A percentile compares a stretch with the other conserved stretches of the same genome.
phyloP scores from a whole-genome alignment of 2,113 vertebrate genomes.

The Cochlearius cochlearius region DNA sequence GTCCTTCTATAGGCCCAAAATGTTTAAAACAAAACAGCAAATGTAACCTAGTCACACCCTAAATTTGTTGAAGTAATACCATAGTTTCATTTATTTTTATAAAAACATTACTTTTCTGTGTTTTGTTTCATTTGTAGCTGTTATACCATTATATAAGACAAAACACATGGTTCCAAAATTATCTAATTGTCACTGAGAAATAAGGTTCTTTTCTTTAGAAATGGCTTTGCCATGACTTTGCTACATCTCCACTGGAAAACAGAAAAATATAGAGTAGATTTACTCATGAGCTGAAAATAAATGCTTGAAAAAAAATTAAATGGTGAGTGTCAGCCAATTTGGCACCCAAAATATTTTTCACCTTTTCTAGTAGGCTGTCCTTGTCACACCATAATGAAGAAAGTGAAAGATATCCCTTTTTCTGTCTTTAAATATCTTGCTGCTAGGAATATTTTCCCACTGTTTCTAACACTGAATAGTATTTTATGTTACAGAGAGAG shows the following conservation, averaged over 20 bases:
- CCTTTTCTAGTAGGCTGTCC: background rate
- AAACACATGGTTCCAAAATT: background rate
- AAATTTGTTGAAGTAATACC: background rate
- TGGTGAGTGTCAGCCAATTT: background rate
- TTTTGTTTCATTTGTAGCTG: background rate
- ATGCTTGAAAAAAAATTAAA: background rate
- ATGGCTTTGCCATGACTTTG: background rate
- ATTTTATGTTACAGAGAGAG: background rate
- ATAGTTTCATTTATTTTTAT: background rate
- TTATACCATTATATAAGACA: background rate
- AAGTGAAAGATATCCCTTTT: background rate
- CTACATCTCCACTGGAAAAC: background rate
- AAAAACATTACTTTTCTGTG: background rate
- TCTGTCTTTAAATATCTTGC: background rate
- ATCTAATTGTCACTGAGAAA: background rate
- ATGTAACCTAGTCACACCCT: background rate
- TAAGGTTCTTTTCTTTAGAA: background rate
- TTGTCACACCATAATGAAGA: background rate
- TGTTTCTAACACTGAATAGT: background rate
- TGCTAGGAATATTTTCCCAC: background rate
- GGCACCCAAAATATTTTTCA: background rate
- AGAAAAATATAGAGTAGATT: background rate
- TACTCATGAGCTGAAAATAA: background rate
- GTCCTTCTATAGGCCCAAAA: background rate
- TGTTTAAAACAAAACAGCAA: background rate